Percentiles rank a stretch among this genome's conserved stretches.
Evolutionary conservation across 2,797 vertebrate genomes (phyloP).

Genomic region (Cheirogaleus major): DNA sequence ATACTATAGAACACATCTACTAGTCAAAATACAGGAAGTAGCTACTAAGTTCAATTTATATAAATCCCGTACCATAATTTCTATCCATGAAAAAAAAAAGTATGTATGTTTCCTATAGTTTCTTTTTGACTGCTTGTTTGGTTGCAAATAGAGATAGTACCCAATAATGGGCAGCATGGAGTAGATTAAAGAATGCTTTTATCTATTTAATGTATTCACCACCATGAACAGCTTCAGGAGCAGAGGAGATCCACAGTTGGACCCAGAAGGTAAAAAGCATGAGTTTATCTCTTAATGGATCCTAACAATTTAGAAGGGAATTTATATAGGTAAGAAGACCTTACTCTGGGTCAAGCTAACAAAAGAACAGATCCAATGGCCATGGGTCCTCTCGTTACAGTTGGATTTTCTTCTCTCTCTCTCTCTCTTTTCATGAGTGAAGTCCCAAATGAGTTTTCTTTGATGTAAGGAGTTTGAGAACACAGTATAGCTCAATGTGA

Average conservation of each 20-base stretch:
- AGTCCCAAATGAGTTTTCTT: neutral
- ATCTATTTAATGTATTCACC: neutral
- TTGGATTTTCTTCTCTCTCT: neutral
- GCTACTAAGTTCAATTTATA: neutral
- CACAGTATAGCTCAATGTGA: neutral
- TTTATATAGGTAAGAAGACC: neutral
- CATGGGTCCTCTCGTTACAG: neutral
- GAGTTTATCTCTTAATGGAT: neutral
- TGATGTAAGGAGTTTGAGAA: neutral
- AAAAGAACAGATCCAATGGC: neutral
- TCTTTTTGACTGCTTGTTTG: neutral
- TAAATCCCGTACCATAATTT: neutral
- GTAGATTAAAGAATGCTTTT: neutral
- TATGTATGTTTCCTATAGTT: neutral
- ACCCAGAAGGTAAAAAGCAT: neutral
- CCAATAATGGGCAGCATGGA: neutral
- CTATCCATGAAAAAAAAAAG: neutral
- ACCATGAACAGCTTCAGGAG: neutral
- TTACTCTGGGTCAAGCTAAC: neutral
- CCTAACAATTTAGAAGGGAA: neutral
- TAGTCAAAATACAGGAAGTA: neutral
- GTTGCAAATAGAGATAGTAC: neutral
- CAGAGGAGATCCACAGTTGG: neutral
- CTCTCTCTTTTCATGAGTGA: neutral
- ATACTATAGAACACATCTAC: neutral